Evolutionary conservation across 53 echinoderm and acorn worm species (phyloP).

Genomic region (Actinopyga echinites): DNA sequence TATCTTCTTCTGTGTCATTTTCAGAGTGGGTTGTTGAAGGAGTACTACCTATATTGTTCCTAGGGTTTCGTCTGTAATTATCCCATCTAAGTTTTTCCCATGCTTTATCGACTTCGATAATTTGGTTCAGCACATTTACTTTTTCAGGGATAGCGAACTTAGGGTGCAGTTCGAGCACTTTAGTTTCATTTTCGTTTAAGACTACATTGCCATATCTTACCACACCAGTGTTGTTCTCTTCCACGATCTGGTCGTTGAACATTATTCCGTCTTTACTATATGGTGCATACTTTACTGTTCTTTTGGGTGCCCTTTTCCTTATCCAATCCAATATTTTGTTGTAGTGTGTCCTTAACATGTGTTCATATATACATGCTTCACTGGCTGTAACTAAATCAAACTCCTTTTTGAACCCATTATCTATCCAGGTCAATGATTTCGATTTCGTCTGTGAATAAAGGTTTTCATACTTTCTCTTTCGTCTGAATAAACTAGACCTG

Average conservation of each 20-base stretch:
- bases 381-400: too few species aligned
- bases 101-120: background rate
- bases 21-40: background rate
- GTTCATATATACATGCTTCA: too few species aligned
- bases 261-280: background rate
- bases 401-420: too few species aligned
- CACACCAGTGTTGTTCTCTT: too few species aligned
- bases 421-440: too few species aligned
- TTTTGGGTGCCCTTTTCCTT: background rate
- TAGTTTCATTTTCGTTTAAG: background rate
- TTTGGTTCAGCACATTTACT: background rate
- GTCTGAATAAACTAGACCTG: too few species aligned
- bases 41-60: background rate
- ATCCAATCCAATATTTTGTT: background rate
- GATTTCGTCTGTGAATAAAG: too few species aligned
- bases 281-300: background rate
- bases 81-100: constrained; percentile 12
- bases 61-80: background rate
- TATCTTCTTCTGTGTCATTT: background rate
- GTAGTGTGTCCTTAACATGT: background rate
- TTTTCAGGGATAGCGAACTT: background rate
- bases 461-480: too few species aligned
- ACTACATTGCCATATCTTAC: background rate
- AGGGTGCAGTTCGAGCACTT: background rate
- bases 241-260: background rate